phyloP scores from a whole-genome alignment of 1,140 invertebrate species.

The Cydia pomonella region DNA sequence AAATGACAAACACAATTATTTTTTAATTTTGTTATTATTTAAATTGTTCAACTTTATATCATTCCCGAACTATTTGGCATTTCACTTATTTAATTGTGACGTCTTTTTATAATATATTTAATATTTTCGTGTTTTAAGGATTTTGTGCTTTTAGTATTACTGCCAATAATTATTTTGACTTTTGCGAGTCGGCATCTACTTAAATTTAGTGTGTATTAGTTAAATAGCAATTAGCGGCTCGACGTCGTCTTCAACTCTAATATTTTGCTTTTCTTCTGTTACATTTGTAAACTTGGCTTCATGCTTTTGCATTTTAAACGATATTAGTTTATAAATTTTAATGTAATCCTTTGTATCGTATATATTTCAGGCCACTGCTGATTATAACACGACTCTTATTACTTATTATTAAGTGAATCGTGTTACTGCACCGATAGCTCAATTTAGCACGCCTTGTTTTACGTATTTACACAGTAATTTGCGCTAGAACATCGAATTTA shows the following conservation, averaged over 20 bases:
- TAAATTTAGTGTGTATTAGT: constrained; percentile 38
- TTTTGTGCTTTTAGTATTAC: constrained; percentile 33
- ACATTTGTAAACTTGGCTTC: constrained; percentile 56
- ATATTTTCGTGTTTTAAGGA: constrained; percentile 13
- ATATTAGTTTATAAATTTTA: constrained; percentile 44
- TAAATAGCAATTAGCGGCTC: constrained; percentile 73
- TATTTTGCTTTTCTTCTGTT: constrained; percentile 52
- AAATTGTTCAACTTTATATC: neutral
- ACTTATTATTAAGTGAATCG: constrained; percentile 58
- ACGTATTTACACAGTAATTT: constrained; percentile 34
- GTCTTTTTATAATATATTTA: constrained; percentile 10
- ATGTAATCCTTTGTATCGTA: constrained; percentile 52
- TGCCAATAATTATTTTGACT: constrained; percentile 7
- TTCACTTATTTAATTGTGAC: constrained; percentile 23
- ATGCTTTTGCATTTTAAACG: constrained; percentile 63
- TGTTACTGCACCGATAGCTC: constrained; percentile 67
- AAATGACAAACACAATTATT: neutral
- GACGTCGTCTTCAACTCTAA: constrained; percentile 44
- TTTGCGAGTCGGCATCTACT: constrained; percentile 4
- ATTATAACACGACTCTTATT: constrained; percentile 61
- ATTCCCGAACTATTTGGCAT: constrained; percentile 24
- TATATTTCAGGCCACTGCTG: constrained; percentile 50
- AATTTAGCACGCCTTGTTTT: constrained; percentile 64
- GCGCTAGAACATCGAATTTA: constrained; percentile 57
- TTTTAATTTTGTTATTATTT: neutral